Evolutionary conservation across 2,113 vertebrate genomes (phyloP), one percentile per base, ranked within the genome.

Genomic region (Okapia johnstoni): DNA sequence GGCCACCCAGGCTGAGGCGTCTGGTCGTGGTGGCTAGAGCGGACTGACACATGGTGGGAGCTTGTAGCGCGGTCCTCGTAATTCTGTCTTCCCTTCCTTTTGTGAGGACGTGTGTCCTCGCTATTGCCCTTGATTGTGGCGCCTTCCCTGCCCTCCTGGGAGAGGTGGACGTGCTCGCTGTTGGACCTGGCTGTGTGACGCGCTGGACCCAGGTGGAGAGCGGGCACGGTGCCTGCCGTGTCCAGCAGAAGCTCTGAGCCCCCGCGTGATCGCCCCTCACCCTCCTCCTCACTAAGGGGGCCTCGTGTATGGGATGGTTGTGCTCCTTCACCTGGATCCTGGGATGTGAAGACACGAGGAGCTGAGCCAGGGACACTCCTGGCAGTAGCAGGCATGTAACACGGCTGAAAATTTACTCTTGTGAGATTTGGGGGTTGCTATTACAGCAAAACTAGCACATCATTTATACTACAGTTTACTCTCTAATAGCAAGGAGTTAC

Each of bases 21-120:
- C 14, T 58, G 81, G 70, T 23, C 23, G 2, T 3, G 13, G 19
- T 0, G 1, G 10, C 26, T 43, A 1, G n/a, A 26, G 70, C 4
- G 4, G 17, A 7, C 6, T 43, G 25, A 9, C 26, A 25, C 6
- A 4, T 12, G 52, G 17, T 19, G 28, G 30, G 79, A 66, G 90
- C 60, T 70, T 54, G 48, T 30, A 3, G 21, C 16, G 7, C 5
- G 4, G 80, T 43, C 36, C 21, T 16, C 1, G 4, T 33, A 25
- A 4, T 46, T 52, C 48, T 43, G 7, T 23, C 50, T 28, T 28
- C 17, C 40, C 19, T 55, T 87, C 70, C 55, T 30, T 60, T 19
- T 17, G 12, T 25, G 63, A 21, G 57, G 55, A 36, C 40, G 17
- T 9, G 50, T 14, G 6, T 55, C 30, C 54, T 30, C 7, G 14